Evolutionary conservation across 2,797 vertebrate species (phyloP).

Genomic region (Sciurus vulgaris): DNA sequence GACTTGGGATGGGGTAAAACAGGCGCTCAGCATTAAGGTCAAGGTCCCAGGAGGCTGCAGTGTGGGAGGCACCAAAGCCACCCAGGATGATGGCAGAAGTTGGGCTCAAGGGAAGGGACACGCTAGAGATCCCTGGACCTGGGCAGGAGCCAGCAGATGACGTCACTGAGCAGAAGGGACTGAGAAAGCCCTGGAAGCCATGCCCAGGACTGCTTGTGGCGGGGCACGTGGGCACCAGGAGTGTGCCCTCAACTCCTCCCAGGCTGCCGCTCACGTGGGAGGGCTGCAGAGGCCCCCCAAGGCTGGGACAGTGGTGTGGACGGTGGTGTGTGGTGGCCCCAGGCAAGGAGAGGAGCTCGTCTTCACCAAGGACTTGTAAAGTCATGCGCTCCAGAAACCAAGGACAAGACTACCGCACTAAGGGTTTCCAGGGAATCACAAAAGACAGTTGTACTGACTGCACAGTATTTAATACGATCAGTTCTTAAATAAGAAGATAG

Average conservation of each 20-base stretch:
- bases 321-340: background rate
- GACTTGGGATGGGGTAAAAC: background rate
- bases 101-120: background rate
- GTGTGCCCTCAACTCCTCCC: background rate
- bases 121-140: background rate
- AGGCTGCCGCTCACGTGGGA: background rate
- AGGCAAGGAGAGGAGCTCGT: background rate
- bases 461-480: constrained; percentile 85
- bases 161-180: too few relatives aligned
- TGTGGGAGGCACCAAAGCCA: background rate
- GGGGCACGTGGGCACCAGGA: background rate
- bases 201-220: background rate
- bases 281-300: background rate
- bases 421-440: constrained; percentile 71
- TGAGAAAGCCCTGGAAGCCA: background rate
- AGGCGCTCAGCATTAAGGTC: background rate
- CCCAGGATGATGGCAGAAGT: background rate
- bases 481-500: constrained; percentile 88
- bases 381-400: background rate
- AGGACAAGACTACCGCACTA: background rate
- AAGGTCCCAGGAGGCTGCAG: background rate
- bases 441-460: constrained; percentile 67
- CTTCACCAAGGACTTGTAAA: background rate
- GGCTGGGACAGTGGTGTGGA: background rate
- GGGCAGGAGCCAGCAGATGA: background rate